Conservation (phyloP, 2,888 invertebrate species). For the Chymomyza procnemis region DNA sequence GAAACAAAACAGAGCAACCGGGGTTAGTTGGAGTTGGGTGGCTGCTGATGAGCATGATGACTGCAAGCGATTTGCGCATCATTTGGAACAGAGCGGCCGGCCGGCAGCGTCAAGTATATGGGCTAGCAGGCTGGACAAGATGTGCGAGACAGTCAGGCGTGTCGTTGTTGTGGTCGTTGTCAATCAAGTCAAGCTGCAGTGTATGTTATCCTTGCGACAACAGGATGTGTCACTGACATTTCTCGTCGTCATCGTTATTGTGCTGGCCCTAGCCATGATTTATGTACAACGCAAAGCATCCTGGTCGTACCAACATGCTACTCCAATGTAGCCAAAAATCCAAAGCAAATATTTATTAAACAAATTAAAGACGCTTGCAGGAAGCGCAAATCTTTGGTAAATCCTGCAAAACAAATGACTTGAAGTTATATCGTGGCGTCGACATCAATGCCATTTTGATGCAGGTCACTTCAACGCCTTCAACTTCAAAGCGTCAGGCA, state of each 20-base stretch:
- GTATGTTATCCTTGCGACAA: slow-evolving; percentile 37
- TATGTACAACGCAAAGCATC: slow-evolving; percentile 40
- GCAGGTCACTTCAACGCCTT: slow-evolving; percentile 31
- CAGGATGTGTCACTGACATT: slow-evolving; percentile 58
- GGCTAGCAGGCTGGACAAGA: slow-evolving; percentile 14
- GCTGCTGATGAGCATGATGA: slow-evolving; percentile 54
- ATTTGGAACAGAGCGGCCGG: slow-evolving; percentile 35
- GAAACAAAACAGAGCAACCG: slow-evolving; percentile 60
- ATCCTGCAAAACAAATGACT: slow-evolving; percentile 68
- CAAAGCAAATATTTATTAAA: slow-evolving; percentile 67
- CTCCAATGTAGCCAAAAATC: slow-evolving; percentile 16
- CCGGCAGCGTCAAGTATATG: too few relatives aligned
- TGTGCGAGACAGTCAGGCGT: slow-evolving; percentile 46
- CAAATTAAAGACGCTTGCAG: slow-evolving; percentile 63
- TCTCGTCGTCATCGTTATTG: slow-evolving; percentile 60
- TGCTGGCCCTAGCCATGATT: slow-evolving; percentile 48
- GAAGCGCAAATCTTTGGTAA: slow-evolving; percentile 43
- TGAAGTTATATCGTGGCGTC: slow-evolving; percentile 47
- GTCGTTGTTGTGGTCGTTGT: slow-evolving; percentile 49
- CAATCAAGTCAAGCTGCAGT: slow-evolving; percentile 60
- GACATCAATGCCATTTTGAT: slow-evolving; percentile 24
- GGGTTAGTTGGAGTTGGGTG: slow-evolving; percentile 11
- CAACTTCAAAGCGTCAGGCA: neutral
- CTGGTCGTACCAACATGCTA: neutral
- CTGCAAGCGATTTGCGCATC: slow-evolving; percentile 67